Conservation (phyloP, 1,140 invertebrate species). For the Palaemon carinicauda region DNA sequence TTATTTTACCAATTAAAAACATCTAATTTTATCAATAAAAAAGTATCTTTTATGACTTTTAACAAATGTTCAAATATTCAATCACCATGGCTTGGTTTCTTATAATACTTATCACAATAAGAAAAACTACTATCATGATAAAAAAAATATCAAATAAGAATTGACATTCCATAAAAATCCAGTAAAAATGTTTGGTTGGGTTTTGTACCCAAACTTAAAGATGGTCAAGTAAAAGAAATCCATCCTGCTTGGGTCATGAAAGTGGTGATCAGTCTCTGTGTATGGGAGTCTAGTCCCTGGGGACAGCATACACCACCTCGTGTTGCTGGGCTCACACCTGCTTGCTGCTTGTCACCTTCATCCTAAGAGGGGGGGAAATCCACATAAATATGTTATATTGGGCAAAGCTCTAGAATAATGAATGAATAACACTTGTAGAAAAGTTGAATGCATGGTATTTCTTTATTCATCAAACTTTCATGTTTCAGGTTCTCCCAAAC, state of each 20-base stretch:
- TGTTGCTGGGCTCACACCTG: conserved; percentile 30
- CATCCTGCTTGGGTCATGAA: conserved; percentile 54
- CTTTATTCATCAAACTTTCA: no score
- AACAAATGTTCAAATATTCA: no score
- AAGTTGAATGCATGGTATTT: no score
- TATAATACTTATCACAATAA: no score
- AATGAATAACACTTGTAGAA: no score
- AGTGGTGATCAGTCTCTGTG: conserved; percentile 47
- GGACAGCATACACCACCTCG: conserved; percentile 30
- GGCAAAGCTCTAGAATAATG: no score
- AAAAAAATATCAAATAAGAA: background rate
- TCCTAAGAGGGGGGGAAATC: background rate
- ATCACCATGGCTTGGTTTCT: no score
- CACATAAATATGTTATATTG: no score
- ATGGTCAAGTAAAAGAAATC: conserved; percentile 53
- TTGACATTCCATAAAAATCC: background rate
- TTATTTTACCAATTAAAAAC: no score
- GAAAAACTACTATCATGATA: background rate
- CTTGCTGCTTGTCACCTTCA: conserved; percentile 45
- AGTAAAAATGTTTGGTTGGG: background rate
- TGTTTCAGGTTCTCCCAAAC: no score
- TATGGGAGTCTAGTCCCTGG: conserved; percentile 44
- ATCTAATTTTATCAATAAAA: no score
- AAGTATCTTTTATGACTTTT: no score
- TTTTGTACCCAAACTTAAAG: conserved; percentile 33